A percentile compares a stretch with the other conserved stretches of the same genome.
Conservation (phyloP, 1,140 invertebrate species). For the Anastrepha obliqua region DNA sequence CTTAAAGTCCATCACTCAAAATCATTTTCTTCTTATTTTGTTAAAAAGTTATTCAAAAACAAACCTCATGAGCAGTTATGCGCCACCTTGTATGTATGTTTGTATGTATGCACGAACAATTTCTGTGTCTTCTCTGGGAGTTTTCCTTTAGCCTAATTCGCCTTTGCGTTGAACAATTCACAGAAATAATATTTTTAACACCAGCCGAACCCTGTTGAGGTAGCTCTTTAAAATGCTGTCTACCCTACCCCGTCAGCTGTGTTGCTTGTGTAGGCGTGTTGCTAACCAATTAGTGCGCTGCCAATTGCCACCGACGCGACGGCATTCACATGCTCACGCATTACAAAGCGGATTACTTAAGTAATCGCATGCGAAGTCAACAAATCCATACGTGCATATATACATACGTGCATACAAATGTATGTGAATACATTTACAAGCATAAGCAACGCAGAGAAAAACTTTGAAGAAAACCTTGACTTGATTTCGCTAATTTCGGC, state of each 20-base stretch:
- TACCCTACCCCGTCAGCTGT: background rate
- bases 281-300: background rate
- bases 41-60: no score
- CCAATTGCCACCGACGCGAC: conserved; percentile 1
- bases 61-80: no score
- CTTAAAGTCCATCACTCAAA: no score
- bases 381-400: background rate
- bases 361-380: conserved; percentile 44
- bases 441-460: background rate
- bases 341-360: conserved; percentile 44
- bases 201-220: background rate
- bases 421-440: background rate
- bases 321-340: conserved; percentile 15
- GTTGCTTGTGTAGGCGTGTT: conserved; percentile 14
- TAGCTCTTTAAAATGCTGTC: background rate
- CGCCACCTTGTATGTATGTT: no score
- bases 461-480: conserved; percentile 44
- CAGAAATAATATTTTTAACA: background rate
- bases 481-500: conserved; percentile 46
- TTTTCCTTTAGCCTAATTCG: no score
- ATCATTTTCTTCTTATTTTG: no score
- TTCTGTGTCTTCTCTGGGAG: no score
- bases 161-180: no score
- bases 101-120: no score
- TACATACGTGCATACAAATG: background rate